Conservation (phyloP, 2,113 vertebrate species). For the cattle (Bos taurus) region DNA sequence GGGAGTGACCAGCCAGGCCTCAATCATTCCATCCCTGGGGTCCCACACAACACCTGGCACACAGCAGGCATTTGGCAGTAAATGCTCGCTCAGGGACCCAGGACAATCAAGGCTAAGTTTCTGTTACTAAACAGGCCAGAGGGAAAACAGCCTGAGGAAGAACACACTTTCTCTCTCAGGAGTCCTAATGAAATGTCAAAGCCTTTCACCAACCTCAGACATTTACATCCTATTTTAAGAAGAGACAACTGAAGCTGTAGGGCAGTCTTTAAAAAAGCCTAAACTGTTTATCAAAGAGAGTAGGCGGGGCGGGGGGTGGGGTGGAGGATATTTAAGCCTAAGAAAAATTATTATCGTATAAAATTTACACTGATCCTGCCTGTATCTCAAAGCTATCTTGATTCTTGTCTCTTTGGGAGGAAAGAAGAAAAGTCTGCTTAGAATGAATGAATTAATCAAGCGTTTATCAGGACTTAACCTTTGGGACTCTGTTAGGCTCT, state of each 20-base stretch:
- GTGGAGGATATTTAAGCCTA: not conserved
- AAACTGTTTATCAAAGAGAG: not conserved
- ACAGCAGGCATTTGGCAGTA: not conserved
- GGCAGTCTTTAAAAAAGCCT: not conserved
- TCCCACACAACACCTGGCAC: not conserved
- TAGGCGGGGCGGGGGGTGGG: fast-evolving
- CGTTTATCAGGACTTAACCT: not conserved
- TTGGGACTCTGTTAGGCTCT: not conserved
- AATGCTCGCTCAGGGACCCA: not conserved
- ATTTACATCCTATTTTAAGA: slow-evolving; percentile 5
- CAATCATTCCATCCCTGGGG: not conserved
- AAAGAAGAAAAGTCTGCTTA: not conserved
- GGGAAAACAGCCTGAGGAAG: not conserved
- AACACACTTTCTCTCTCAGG: not conserved
- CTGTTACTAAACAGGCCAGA: not conserved
- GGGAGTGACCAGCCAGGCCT: fast-evolving
- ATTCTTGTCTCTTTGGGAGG: not conserved
- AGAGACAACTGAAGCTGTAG: not conserved
- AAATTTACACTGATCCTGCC: not conserved
- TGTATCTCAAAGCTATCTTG: not conserved
- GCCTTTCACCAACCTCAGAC: not conserved
- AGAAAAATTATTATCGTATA: not conserved
- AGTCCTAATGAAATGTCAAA: not conserved
- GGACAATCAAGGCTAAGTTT: not conserved
- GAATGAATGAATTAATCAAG: not conserved